Percentiles rank a stretch among this genome's conserved stretches.
Conservation (phyloP, 2,113 vertebrate species). For the Cyprinodon brontotheroides region DNA sequence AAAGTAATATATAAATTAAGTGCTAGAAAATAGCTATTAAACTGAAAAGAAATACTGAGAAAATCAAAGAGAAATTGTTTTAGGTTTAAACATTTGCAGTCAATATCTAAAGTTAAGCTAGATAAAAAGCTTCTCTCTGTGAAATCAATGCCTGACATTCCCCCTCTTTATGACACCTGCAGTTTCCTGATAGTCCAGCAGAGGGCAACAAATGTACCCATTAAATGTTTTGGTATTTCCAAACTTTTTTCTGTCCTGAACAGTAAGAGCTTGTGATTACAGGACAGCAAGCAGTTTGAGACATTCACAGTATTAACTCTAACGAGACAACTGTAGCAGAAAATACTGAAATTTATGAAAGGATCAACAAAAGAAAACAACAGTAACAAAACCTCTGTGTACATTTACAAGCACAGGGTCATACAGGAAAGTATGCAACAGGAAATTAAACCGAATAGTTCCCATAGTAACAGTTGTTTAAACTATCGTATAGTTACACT, state of each 20-base stretch:
- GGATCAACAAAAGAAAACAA: neutral
- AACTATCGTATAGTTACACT: constrained; percentile 23
- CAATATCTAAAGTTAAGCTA: neutral
- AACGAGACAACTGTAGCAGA: neutral
- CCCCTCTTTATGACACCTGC: neutral
- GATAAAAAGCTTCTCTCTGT: neutral
- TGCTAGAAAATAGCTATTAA: neutral
- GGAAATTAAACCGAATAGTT: constrained; percentile 24
- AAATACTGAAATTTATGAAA: neutral
- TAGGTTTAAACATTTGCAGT: too few relatives aligned
- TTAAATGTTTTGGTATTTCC: neutral
- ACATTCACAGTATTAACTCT: neutral
- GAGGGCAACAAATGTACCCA: constrained; percentile 53
- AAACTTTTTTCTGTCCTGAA: constrained; percentile 28
- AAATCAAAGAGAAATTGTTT: too few relatives aligned
- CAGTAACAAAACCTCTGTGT: neutral
- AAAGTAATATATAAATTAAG: neutral
- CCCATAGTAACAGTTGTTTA: constrained; percentile 26
- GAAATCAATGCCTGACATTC: neutral
- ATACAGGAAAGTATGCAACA: neutral
- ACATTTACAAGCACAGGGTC: constrained; percentile 10
- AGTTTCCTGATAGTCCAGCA: constrained; percentile 39
- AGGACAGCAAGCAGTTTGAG: neutral
- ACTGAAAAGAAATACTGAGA: too few relatives aligned
- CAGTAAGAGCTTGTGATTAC: neutral